Evolutionary conservation across 2,797 vertebrate species (phyloP).

Genomic region (Peromyscus attwateri): DNA sequence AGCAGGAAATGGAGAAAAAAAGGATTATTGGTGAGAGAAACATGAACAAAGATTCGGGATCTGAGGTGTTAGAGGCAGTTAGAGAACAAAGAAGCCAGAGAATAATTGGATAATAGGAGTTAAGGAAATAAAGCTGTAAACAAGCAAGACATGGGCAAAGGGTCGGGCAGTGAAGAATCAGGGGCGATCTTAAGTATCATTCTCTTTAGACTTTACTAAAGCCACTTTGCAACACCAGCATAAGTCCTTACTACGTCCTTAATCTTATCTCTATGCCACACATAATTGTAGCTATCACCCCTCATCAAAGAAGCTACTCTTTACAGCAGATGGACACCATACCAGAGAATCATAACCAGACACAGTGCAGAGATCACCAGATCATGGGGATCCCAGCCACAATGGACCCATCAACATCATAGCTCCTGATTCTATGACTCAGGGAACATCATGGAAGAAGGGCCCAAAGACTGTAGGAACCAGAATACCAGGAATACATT

Average conservation of each 20-base stretch:
- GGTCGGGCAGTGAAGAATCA: background rate
- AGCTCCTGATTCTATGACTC: background rate
- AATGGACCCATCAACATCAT: background rate
- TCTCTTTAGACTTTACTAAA: background rate
- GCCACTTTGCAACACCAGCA: background rate
- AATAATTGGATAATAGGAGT: background rate
- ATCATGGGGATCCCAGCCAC: background rate
- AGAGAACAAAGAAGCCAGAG: background rate
- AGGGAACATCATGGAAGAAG: background rate
- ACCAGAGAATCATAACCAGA: background rate
- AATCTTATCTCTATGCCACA: background rate
- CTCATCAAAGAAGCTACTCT: background rate
- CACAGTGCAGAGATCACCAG: background rate
- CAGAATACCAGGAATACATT: background rate
- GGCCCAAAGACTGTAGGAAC: background rate
- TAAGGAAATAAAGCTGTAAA: background rate
- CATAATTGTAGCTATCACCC: background rate
- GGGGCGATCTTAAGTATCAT: background rate
- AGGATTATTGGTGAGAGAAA: background rate
- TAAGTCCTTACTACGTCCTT: background rate
- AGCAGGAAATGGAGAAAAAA: background rate
- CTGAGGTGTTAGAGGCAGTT: background rate
- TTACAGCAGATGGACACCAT: background rate
- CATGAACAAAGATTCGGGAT: background rate
- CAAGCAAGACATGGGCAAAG: background rate